Evolutionary conservation across 2,888 invertebrate species (phyloP).

Genomic region (Ectropis crepuscularia): DNA sequence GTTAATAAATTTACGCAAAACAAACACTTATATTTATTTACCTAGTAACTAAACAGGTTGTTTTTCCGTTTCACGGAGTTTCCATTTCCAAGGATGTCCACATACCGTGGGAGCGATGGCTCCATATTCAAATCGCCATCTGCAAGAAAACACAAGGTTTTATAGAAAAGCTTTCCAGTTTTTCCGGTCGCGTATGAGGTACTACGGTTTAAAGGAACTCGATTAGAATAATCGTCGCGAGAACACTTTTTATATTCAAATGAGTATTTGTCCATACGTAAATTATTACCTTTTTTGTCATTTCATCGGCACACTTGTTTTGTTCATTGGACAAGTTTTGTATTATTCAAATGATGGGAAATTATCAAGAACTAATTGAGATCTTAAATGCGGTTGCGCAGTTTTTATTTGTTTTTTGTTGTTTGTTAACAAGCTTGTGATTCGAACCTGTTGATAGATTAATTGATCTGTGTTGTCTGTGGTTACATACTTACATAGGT

Average conservation of each 20-base stretch:
- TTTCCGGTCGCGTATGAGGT: slow-evolving; percentile 74
- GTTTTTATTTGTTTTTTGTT: slow-evolving; percentile 24
- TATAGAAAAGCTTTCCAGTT: slow-evolving; percentile 78
- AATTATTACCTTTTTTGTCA: slow-evolving; percentile 51
- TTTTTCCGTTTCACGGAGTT: slow-evolving; percentile 23
- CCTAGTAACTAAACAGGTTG: slow-evolving; percentile 21
- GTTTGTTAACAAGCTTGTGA: slow-evolving; percentile 12
- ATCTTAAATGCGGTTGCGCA: slow-evolving; percentile 22
- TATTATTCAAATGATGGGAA: slow-evolving; percentile 44
- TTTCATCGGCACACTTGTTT: slow-evolving; percentile 39
- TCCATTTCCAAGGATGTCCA: slow-evolving; percentile 53
- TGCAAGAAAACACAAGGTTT: slow-evolving; percentile 56
- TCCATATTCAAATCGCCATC: slow-evolving; percentile 69
- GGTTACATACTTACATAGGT: not conserved
- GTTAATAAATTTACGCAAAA: not conserved
- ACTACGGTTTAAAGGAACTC: slow-evolving; percentile 61
- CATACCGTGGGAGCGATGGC: slow-evolving; percentile 70
- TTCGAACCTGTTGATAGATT: slow-evolving; percentile 1
- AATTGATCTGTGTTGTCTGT: not conserved
- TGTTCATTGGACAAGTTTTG: slow-evolving; percentile 47
- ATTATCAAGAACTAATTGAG: slow-evolving; percentile 36
- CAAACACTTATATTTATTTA: slow-evolving; percentile 5
- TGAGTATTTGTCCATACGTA: slow-evolving; percentile 68
- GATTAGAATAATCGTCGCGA: slow-evolving; percentile 67
- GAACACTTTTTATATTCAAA: slow-evolving; percentile 71